Evolutionary conservation across 2,888 invertebrate genomes (phyloP).

Genomic region (Acheta domesticus): DNA sequence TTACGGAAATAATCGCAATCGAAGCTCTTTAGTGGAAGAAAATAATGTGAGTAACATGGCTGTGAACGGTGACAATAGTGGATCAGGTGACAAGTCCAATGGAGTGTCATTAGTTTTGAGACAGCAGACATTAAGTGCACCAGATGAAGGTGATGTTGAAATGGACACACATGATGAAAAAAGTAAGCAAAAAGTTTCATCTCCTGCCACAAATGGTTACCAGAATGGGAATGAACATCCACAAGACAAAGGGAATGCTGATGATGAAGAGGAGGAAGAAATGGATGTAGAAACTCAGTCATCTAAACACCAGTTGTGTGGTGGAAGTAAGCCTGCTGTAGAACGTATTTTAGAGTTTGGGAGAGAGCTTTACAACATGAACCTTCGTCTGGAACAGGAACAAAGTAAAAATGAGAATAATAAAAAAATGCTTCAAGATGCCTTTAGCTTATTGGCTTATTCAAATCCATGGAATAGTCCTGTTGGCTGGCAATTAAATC

Average conservation of each 20-base stretch:
- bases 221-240: conserved; percentile 56
- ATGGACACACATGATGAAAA: conserved; percentile 50
- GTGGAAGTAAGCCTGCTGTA: conserved; percentile 75
- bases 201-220: conserved; percentile 52
- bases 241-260: conserved; percentile 58
- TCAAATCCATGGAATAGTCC: conserved; percentile 97
- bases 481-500: conserved; percentile 92
- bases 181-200: conserved; percentile 45
- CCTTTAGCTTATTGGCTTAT: conserved; percentile 96
- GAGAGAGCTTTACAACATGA: conserved; percentile 87
- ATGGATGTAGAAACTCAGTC: conserved; percentile 60
- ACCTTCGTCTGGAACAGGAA: conserved; percentile 76
- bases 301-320: conserved; percentile 55
- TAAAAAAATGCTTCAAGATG: conserved; percentile 93
- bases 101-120: conserved; percentile 28
- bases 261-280: conserved; percentile 66
- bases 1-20: conserved; percentile 39
- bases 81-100: conserved; percentile 26
- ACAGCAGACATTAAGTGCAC: conserved; percentile 42
- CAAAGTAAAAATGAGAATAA: conserved; percentile 76
- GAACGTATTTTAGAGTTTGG: conserved; percentile 94
- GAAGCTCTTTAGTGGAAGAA: conserved; percentile 49
- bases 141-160: conserved; percentile 56
- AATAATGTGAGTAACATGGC: conserved; percentile 52
- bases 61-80: conserved; percentile 48